These are phyloP conservation scores for Drosophila paramelanica DNA, from an alignment of 2,888 invertebrate genomes.

Conservation along the genomic window DNA sequence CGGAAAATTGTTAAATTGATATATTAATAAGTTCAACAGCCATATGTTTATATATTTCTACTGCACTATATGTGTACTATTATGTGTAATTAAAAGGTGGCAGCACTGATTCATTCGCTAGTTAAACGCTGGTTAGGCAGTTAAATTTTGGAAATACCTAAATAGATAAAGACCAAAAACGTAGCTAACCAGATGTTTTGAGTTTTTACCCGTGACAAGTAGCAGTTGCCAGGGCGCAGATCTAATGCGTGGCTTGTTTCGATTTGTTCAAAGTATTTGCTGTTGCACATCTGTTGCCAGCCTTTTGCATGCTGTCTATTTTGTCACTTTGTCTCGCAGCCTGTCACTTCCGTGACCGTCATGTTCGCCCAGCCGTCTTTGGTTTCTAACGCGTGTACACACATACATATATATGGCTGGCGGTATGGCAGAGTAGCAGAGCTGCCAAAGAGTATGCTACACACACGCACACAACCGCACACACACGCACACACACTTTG, in stretches of 20 bases:
- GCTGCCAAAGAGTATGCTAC: conserved; percentile 6
- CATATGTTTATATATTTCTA: no score
- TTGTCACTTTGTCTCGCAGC: conserved; percentile 57
- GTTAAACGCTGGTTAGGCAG: no score
- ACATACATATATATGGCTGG: conserved; percentile 3
- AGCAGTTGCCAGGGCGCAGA: conserved; percentile 13
- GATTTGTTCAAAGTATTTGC: conserved; percentile 73
- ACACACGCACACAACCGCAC: not conserved
- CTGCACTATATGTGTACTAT: no score
- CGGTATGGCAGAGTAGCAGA: conserved; percentile 2
- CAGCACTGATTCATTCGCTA: no score
- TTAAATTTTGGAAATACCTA: no score
- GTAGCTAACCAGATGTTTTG: no score
- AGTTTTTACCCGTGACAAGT: conserved; percentile 10
- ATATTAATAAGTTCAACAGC: no score
- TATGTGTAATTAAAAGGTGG: no score
- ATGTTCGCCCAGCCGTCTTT: conserved; percentile 72
- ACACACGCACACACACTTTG: conserved; percentile 11
- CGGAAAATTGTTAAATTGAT: no score
- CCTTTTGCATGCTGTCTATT: conserved; percentile 63
- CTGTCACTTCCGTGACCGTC: conserved; percentile 58
- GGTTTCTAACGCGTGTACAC: conserved; percentile 42
- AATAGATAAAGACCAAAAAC: no score
- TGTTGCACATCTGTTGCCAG: conserved; percentile 60
- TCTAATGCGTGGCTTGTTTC: conserved; percentile 28